Base-by-base conservation (phyloP, 2,888 invertebrate species). In the Diplolepis rosae region DNA sequence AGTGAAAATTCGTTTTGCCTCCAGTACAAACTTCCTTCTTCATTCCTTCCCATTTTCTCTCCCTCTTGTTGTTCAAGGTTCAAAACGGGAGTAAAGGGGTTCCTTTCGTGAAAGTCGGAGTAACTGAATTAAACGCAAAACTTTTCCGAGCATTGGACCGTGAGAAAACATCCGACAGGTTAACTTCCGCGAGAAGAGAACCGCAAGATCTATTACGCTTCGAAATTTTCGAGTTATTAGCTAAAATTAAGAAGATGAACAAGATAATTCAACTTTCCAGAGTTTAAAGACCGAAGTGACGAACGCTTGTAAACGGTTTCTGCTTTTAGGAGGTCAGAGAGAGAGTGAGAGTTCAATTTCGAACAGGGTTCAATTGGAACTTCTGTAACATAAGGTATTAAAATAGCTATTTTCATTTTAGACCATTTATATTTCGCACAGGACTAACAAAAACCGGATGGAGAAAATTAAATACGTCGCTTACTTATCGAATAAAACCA, bases 1-100 rank as follows among this genome's bases (percentile, higher is more conserved):
- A 61, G 61, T 61, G 61, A 61, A 61, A 61, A 61, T 61, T 61
- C 61, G 61, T 42, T 61, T 61, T 61, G 39, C 61, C 39, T 61
- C 7, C 22, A 35, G 35, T 39, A 15, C 18, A 13, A 9, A 24
- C n/a, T 15, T 2, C 22, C 45, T 24, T 7, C 7, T 11, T 9
- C 32, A 11, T 27, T 48, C 18, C 22, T 11, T 18, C 22, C 15
- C 30, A 52, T 30, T 35, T 54, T 30, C 69, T 74, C 65, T 65
- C 30, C 13, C 66, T 52, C 51, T 48, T 51, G 42, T 32, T 61
- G 42, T 48, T 69, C 24, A 32, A 50, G 22, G 28, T 39, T 32
- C 61, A 39, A 61, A 61, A 39, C 61, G 5, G n/a, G 39, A 24
- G 61, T n/a, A n/a, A n/a, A n/a, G 61, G 39, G 24, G 39, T 61